Base-by-base conservation (phyloP, 2,113 vertebrate species). In the Ranitomeya variabilis region DNA sequence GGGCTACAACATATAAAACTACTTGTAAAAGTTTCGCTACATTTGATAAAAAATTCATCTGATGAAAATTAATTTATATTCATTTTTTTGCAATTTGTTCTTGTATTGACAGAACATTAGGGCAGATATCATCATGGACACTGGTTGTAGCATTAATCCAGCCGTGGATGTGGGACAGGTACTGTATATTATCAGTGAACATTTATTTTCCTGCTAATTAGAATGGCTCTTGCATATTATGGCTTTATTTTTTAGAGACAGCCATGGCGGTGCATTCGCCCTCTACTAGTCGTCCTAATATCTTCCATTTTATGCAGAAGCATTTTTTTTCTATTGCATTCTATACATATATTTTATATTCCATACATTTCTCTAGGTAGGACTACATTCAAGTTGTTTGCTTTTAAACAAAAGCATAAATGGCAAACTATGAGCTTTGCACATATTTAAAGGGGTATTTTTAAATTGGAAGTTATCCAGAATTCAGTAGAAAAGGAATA, bases 141-240 rank as follows among this genome's bases (percentile, higher is more conserved):
- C 95, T 0, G 95, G 96, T 19, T 93, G 91, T 86, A 98, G 97
- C 83, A 92, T 97, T 89, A 98, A 98, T 89, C 97, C 96, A 0
- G 96, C 95, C n/a, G 92, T 97, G 59, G 97, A 97, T 90, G 94
- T 96, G 18, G 97, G 96, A n/a, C 97, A 98, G 96, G 97, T 97
- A 90, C 21, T n/a, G 1, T 11, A 51, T 45, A 52, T 8, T 15
- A 2, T 14, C 76, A 26, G 6, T 23, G 5, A 26, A 12, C 19
- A 76, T 52, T 15, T 76, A 21, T 76, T 76, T 16, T 18, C 11
- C 11, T 26, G 10, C 3, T 12, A 76, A 10, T 10, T 74, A 73
- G 0, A 7, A 37, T 45, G n/a, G n/a, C 3, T 4, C 66, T 23
- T 69, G n/a, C 3, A 60, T 23, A 23, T 18, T 5, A 12, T 26